Evolutionary conservation across 2,113 vertebrate genomes (phyloP).

Genomic region (Excalfactoria chinensis): DNA sequence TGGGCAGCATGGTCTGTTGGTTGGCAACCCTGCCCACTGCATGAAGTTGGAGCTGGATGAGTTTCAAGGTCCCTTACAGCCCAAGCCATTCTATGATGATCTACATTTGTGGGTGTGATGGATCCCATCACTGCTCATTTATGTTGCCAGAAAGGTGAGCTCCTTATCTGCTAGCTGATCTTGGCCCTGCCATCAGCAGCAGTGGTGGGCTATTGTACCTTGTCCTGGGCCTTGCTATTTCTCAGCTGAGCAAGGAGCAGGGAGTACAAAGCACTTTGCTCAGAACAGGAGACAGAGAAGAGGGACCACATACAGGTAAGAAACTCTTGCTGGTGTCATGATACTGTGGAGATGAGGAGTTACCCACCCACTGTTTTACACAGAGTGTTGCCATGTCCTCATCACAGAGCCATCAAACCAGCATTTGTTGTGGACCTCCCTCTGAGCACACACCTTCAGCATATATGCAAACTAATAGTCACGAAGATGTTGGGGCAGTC

Average conservation of each 20-base stretch:
- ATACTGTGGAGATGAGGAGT: not conserved
- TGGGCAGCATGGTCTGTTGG: not conserved
- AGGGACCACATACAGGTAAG: not conserved
- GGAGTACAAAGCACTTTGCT: not conserved
- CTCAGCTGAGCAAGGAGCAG: rapidly evolving
- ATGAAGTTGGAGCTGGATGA: not conserved
- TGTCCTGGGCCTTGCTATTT: not conserved
- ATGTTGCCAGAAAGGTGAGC: not conserved
- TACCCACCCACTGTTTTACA: not conserved
- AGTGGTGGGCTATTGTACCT: not conserved
- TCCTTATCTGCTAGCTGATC: conserved; percentile 5
- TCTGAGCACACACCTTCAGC: not conserved
- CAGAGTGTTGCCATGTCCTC: rapidly evolving
- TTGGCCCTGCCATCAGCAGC: not conserved
- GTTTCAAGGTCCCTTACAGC: not conserved
- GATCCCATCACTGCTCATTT: not conserved
- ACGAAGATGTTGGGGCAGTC: not conserved
- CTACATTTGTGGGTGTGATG: not conserved
- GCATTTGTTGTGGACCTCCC: not conserved
- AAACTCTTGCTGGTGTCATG: not conserved
- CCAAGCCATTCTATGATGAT: not conserved
- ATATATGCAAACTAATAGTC: rapidly evolving
- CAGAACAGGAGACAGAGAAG: not conserved
- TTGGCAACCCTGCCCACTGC: not conserved
- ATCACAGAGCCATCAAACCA: not conserved